These are phyloP conservation scores for Proisotoma minuta DNA, from an alignment of 2,888 invertebrate genomes.

Conservation along the genomic window DNA sequence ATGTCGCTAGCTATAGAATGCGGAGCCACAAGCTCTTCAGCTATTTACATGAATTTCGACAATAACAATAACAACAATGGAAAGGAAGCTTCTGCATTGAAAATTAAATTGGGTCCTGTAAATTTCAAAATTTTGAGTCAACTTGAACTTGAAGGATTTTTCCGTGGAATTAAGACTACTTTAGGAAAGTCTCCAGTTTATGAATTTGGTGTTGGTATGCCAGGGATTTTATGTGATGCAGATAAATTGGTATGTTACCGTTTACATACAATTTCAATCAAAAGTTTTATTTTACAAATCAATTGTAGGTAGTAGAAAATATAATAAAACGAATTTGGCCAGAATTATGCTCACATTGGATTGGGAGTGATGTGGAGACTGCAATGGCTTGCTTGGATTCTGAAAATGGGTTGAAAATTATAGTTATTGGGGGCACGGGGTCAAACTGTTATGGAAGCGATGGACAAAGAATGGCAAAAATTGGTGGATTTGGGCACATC, in stretches of 20 bases:
- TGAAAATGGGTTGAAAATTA: slow-evolving; percentile 13
- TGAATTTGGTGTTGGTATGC: slow-evolving; percentile 40
- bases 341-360: slow-evolving; percentile 30
- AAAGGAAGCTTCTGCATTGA: slow-evolving; percentile 3
- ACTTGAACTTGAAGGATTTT: slow-evolving; percentile 27
- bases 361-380: slow-evolving; percentile 42
- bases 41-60: slow-evolving; percentile 18
- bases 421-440: slow-evolving; percentile 45
- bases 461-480: slow-evolving; percentile 22
- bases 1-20: slow-evolving; percentile 41
- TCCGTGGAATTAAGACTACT: slow-evolving; percentile 14
- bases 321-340: slow-evolving; percentile 28
- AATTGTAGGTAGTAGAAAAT: slow-evolving; percentile 25
- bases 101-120: slow-evolving; percentile 33
- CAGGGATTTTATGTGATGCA: slow-evolving; percentile 33
- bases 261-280: background rate
- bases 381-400: slow-evolving; percentile 38
- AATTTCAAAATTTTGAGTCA: slow-evolving; percentile 34
- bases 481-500: slow-evolving; percentile 44
- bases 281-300: background rate
- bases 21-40: slow-evolving; percentile 37
- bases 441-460: slow-evolving; percentile 39
- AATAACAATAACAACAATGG: background rate
- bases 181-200: slow-evolving; percentile 11
- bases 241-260: slow-evolving; percentile 31